Conservation (phyloP, 2,797 vertebrate genomes). For the Threskiornis aethiopicus region DNA sequence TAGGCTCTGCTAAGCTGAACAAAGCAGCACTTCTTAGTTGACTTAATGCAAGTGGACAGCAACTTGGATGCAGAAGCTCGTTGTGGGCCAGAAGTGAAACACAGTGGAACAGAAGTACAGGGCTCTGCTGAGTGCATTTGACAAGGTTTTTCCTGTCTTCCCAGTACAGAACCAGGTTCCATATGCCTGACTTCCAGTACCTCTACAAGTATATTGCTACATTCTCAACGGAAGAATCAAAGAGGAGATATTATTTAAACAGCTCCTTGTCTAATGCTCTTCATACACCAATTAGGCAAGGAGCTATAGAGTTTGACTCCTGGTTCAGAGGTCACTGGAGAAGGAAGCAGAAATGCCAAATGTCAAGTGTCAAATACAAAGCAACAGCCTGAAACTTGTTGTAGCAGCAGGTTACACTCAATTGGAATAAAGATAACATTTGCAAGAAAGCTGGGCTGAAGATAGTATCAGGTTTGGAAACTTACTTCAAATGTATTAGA, state of each 20-base stretch:
- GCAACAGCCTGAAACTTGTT: not conserved
- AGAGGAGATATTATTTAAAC: not conserved
- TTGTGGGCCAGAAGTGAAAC: not conserved
- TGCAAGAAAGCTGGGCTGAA: not conserved
- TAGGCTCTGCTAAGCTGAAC: not conserved
- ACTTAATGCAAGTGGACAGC: not conserved
- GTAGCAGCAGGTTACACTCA: not conserved
- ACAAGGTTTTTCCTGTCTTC: not conserved
- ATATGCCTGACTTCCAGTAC: accelerated
- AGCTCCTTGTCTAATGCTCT: not conserved
- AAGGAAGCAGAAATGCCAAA: not conserved
- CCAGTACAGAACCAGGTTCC: not conserved
- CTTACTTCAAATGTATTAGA: not conserved
- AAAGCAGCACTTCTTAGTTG: not conserved
- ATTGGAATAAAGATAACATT: not conserved
- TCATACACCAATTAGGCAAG: not conserved
- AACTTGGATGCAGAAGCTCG: not conserved
- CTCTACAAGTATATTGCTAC: not conserved
- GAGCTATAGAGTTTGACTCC: not conserved
- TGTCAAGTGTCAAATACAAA: not conserved
- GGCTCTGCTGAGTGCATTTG: not conserved
- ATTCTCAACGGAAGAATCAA: not conserved
- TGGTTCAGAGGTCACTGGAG: not conserved
- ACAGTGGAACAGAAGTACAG: not conserved
- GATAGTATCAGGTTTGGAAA: not conserved